A percentile compares a stretch with the other conserved stretches of the same genome.
Evolutionary conservation across 2,113 vertebrate genomes (phyloP).

Genomic region (Limnothrissa miodon): DNA sequence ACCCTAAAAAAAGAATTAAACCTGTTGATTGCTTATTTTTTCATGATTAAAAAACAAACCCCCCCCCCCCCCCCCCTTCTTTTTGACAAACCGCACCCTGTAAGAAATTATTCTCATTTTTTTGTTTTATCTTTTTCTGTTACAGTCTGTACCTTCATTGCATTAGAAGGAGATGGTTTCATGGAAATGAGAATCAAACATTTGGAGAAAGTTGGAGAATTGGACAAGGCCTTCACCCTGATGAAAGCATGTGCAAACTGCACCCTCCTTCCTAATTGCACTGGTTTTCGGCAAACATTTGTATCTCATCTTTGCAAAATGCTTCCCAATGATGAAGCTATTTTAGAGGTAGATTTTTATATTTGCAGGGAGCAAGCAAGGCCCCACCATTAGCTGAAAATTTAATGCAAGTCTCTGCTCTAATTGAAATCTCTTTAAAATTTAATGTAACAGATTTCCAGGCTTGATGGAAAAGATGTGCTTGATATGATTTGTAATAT

Average conservation of each 20-base stretch:
- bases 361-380: not conserved
- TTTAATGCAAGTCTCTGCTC: not conserved
- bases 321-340: constrained; percentile 92
- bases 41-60: no score
- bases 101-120: not conserved
- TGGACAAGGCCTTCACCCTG: constrained; percentile 85
- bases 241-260: constrained; percentile 90
- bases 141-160: constrained; percentile 84
- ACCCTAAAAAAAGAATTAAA: no score
- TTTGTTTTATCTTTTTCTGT: constrained; percentile 4
- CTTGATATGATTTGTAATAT: constrained; percentile 94
- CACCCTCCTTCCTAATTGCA: constrained; percentile 79
- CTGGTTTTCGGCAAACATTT: constrained; percentile 89
- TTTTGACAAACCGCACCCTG: no score
- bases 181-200: constrained; percentile 97
- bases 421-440: not conserved
- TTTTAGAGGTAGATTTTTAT: constrained; percentile 81
- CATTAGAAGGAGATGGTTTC: constrained; percentile 92
- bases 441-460: constrained; percentile 80
- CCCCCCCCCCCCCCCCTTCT: no score
- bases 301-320: constrained; percentile 89
- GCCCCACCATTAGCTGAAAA: not conserved
- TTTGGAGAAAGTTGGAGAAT: constrained; percentile 90
- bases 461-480: constrained; percentile 91
- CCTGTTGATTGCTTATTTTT: no score